Base-by-base conservation (phyloP, 2,797 vertebrate genomes). In the Petrocephalus schoutedeni region DNA sequence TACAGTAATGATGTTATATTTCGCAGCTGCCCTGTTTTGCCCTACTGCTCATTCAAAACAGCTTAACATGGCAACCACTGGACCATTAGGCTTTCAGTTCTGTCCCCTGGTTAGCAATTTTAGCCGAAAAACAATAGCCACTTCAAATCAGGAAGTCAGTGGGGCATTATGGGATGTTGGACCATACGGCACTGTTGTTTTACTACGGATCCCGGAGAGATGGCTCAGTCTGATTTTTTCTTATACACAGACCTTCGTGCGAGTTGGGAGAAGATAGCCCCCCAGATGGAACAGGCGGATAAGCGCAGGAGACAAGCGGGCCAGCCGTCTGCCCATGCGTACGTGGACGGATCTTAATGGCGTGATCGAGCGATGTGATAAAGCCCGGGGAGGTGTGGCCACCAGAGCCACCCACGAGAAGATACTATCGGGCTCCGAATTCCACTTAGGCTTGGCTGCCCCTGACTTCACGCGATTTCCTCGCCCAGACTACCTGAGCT, bases 191-290 rank as follows among this genome's bases (percentile, higher is more conserved):
- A 59, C 41, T 2, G 23, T 59, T 85, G 88, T 90, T 87, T 87
- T 83, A 87, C 51, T 89, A 84, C 74, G 6, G 14, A 6, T 71
- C 80, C 14, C 2, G 36, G n/a, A 83, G 51, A 86, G 45, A 74
- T 87, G 41, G 36, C 71, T 45, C 8, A 51, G 58, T 53, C 59
- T 23, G 53, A 67, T 80, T 28, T 88, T 82, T 90, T 87, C 86
- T 74, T 87, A 88, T 67, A 58, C 45, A 85, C 87, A 71, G 32
- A 57, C 85, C 82, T 92, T 90, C 86, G 88, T 91, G 91, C 89
- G 86, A 89, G 86, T 84, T 9, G 0, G 1, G 21, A 83, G 41
- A 88, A 89, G 91, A 92, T 91, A 88, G 51, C 61, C 90, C 87
- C 89, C 54, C 2, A 89, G 90, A 89, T 83, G 87, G 77, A 89